Conservation (phyloP, 2,113 vertebrate genomes). For the Empidonax traillii region DNA sequence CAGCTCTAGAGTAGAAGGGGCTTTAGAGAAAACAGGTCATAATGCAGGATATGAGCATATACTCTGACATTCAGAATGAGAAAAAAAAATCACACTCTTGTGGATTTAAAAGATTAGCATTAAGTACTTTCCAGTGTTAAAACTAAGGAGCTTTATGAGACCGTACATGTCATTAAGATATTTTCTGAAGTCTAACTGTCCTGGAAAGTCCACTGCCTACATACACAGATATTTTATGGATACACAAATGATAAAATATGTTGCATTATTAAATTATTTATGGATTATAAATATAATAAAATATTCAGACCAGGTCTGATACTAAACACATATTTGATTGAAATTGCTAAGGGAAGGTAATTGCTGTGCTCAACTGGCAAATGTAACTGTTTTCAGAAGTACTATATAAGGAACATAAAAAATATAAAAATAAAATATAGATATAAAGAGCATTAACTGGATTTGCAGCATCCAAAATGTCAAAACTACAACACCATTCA, state of each 20-base stretch:
- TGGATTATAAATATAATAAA: neutral
- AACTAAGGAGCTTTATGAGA: neutral
- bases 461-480: neutral
- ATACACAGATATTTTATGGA: neutral
- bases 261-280: neutral
- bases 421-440: neutral
- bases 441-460: neutral
- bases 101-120: neutral
- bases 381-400: neutral
- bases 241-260: neutral
- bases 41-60: neutral
- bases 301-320: neutral
- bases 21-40: neutral
- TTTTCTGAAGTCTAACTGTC: neutral
- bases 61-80: neutral
- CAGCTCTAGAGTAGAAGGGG: neutral
- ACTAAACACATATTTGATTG: neutral
- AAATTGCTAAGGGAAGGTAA: neutral
- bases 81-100: neutral
- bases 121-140: neutral
- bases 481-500: neutral
- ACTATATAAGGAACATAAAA: neutral
- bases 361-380: neutral
- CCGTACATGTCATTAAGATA: neutral
- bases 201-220: neutral